These are phyloP conservation scores for Gryon sp. DNA, from an alignment of 1,140 invertebrate species.

Conservation along the genomic window DNA sequence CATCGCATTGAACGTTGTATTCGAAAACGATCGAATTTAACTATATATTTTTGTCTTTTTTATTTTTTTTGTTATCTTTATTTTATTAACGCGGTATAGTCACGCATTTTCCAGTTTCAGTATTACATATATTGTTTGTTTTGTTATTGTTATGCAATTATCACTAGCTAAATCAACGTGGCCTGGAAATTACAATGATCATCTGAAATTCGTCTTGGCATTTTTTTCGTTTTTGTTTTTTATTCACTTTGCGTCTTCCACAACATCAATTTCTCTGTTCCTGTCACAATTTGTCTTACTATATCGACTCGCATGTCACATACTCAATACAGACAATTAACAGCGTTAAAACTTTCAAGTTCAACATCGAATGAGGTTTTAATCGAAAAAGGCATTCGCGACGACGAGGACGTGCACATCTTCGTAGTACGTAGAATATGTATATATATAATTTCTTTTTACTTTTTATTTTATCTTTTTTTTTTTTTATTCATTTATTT, in stretches of 20 bases:
- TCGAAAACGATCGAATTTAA: conserved; percentile 64
- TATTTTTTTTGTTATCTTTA: conserved; percentile 23
- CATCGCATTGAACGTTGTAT: conserved; percentile 54
- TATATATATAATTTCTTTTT: conserved; percentile 2
- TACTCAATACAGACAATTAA: conserved; percentile 74
- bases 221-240: conserved; percentile 27
- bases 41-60: conserved; percentile 1
- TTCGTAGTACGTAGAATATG: conserved; percentile 60
- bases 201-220: conserved; percentile 27
- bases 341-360: conserved; percentile 79
- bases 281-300: conserved; percentile 8
- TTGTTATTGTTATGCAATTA: conserved; percentile 27
- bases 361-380: conserved; percentile 79
- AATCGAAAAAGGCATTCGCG: conserved; percentile 76
- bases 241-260: background rate
- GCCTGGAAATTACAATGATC: conserved; percentile 13
- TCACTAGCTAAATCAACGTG: conserved; percentile 41
- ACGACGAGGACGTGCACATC: conserved; percentile 74
- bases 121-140: too few relatives aligned
- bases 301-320: conserved; percentile 51
- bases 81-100: conserved; percentile 29
- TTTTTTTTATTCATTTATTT: conserved; percentile 8
- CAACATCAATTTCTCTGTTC: conserved; percentile 1
- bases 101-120: conserved; percentile 42
- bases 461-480: conserved; percentile 12